Percentiles rank a stretch among this genome's conserved stretches.
phyloP scores from a whole-genome alignment of 2,113 vertebrate species.

The Butorides virescens region DNA sequence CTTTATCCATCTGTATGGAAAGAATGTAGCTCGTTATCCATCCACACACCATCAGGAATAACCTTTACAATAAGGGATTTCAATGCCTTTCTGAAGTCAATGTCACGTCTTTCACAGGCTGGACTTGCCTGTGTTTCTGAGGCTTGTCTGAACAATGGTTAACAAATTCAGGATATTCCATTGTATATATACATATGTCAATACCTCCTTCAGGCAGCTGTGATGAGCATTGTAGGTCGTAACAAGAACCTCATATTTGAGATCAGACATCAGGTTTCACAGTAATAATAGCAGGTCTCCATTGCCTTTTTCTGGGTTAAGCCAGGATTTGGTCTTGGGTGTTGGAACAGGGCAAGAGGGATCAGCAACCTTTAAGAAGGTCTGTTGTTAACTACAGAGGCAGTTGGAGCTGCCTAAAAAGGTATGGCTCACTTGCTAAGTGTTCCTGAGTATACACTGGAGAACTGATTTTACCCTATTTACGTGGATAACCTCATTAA shows the following conservation, averaged over 20 bases:
- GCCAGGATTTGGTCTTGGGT: not conserved
- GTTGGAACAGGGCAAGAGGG: not conserved
- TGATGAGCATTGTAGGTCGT: not conserved
- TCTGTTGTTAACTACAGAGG: not conserved
- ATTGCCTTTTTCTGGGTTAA: slow-evolving; percentile 19
- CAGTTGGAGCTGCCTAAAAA: not conserved
- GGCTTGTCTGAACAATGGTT: not conserved
- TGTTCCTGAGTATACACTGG: not conserved
- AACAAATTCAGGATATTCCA: not conserved
- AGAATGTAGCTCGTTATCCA: not conserved
- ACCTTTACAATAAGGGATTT: not conserved
- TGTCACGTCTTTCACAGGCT: not conserved
- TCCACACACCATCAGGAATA: not conserved
- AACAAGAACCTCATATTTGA: not conserved
- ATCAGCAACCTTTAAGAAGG: not conserved
- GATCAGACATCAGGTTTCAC: not conserved
- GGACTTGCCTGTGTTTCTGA: not conserved
- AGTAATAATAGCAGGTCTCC: not conserved
- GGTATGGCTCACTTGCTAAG: not conserved
- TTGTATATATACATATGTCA: not conserved
- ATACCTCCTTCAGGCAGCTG: not conserved
- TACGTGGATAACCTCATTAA: not conserved
- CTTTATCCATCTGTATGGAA: not conserved
- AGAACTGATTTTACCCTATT: not conserved
- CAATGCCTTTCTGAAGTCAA: not conserved